Evolutionary conservation across 2,888 invertebrate species (phyloP), one percentile per base, ranked within the genome.

Genomic region (Lysandra bellargus): DNA sequence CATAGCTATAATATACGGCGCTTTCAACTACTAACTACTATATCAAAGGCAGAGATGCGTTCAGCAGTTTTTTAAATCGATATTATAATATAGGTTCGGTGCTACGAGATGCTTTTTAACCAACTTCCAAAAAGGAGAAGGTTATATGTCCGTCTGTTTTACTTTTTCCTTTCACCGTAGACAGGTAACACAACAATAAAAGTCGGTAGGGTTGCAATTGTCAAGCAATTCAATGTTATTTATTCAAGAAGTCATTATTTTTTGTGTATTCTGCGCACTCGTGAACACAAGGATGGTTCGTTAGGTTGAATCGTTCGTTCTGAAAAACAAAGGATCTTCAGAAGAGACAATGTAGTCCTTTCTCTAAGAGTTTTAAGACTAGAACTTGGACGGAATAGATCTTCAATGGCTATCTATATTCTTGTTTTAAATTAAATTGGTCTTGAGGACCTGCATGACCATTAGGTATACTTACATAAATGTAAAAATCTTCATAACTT

Each of bases 251-350:
- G 78, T 78, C 44, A 78, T 44, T 78, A 64, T 61, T 61, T 61
- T 78, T 78, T 61, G 61, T 61, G 44, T 61, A 44, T 78, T 78
- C 44, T 60, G 60, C 60, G 78, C 44, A 17, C 61, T 64, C 9
- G 78, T 61, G 7, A 44, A 64, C 33, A 64, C 77, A 60, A 23
- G 23, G 60, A 64, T 44, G 78, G 40, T 78, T 78, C 78, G 64
- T 78, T 78, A 61, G 78, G 78, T 78, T 78, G 64, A 61, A 61
- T 61, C 60, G 37, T 60, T 14, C 60, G n/a, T 78, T 64, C 78
- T n/a, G 37, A 61, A 64, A 37, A 61, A 64, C 30, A 60, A 33
- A 60, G n/a, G 4, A 23, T 64, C 7, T 60, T 37, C 23, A 12
- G 14, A 75, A 9, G 1, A 69, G 33, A 37, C 69, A 69, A 17